These are phyloP conservation scores for Rhodinocichla rosea DNA, from an alignment of 2,113 vertebrate species.

Conservation along the genomic window DNA sequence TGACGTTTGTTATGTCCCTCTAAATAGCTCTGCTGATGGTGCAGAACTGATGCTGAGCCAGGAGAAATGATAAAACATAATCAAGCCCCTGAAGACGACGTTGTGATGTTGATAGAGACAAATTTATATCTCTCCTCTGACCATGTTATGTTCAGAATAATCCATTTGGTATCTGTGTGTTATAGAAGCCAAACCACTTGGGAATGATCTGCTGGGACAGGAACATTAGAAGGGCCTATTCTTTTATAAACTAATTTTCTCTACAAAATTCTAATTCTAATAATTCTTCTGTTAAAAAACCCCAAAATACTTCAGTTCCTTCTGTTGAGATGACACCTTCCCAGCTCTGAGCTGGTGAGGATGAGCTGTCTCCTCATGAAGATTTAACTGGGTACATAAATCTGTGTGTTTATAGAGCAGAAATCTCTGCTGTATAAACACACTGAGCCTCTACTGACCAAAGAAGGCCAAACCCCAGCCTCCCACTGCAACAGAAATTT, in stretches of 20 bases:
- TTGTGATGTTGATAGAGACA: background rate
- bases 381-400: background rate
- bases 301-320: background rate
- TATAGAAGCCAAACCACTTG: background rate
- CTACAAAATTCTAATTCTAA: background rate
- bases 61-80: background rate
- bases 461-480: background rate
- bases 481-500: background rate
- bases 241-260: background rate
- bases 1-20: background rate
- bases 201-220: background rate
- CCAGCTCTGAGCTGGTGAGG: background rate
- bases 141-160: background rate
- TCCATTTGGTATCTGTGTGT: background rate
- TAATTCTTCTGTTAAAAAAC: background rate
- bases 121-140: background rate
- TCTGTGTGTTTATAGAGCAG: background rate
- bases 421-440: background rate
- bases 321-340: background rate
- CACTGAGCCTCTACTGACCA: background rate
- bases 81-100: background rate
- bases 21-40: slow-evolving; percentile 26
- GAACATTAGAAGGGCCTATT: too few relatives aligned
- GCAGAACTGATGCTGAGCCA: slow-evolving; percentile 35
- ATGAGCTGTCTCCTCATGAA: background rate